Conservation (phyloP, 2,888 invertebrate genomes). For the Aspidiotus rigidus region DNA sequence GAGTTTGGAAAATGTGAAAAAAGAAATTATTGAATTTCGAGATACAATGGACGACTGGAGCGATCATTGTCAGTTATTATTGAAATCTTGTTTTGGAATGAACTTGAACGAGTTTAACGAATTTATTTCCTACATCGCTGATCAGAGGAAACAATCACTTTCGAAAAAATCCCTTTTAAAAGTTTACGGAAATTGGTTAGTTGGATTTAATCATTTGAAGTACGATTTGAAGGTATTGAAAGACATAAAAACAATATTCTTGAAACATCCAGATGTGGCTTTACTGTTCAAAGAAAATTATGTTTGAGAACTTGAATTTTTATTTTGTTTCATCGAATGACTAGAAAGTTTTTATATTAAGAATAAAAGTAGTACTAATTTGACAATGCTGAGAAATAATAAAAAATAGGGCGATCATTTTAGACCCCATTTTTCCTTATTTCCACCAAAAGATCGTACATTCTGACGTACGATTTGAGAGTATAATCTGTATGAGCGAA, state of each 20-base stretch:
- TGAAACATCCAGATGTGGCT: not conserved
- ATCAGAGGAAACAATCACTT: slow-evolving; percentile 50
- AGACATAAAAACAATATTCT: slow-evolving; percentile 40
- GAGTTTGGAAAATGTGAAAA: slow-evolving; percentile 58
- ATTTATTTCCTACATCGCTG: slow-evolving; percentile 56
- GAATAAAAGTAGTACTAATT: not conserved
- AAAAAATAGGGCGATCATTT: not conserved
- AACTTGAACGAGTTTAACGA: slow-evolving; percentile 60
- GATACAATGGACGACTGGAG: slow-evolving; percentile 60
- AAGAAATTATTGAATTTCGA: slow-evolving; percentile 69
- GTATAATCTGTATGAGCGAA: slow-evolving; percentile 6
- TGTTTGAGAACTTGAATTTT: not conserved
- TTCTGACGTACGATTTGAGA: slow-evolving; percentile 17
- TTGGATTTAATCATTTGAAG: slow-evolving; percentile 46
- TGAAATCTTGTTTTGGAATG: slow-evolving; percentile 68
- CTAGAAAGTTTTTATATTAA: not conserved
- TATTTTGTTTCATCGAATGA: not conserved
- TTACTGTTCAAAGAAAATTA: slow-evolving; percentile 12
- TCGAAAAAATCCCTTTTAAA: slow-evolving; percentile 40
- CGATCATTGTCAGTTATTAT: slow-evolving; percentile 69
- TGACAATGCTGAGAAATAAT: not conserved
- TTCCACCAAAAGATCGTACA: slow-evolving; percentile 23
- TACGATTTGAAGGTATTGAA: slow-evolving; percentile 47
- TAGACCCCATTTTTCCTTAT: not conserved
- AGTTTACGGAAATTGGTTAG: slow-evolving; percentile 44